Conservation (phyloP, 2,113 vertebrate genomes). For the Ptilorrhoa leucosticta region DNA sequence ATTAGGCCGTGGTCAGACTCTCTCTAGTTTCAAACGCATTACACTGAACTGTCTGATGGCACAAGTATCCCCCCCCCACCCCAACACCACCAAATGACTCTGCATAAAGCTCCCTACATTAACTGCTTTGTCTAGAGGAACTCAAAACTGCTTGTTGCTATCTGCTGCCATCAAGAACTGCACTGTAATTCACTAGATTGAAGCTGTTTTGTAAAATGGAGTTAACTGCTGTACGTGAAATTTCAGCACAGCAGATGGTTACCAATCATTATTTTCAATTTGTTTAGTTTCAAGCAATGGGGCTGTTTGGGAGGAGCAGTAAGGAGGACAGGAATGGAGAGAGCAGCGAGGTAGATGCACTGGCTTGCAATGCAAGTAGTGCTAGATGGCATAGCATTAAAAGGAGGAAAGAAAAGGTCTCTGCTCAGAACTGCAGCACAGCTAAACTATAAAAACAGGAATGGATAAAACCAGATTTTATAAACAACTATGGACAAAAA, state of each 20-base stretch:
- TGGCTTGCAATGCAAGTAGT: neutral
- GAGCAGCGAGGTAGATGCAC: neutral
- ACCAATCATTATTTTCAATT: constrained; percentile 79
- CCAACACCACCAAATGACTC: neutral
- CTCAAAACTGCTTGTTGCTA: constrained; percentile 63
- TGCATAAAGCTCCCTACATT: neutral
- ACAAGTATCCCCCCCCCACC: neutral
- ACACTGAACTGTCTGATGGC: neutral
- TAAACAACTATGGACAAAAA: neutral
- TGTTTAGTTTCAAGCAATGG: constrained; percentile 69
- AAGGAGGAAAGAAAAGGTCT: neutral
- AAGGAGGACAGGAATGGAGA: neutral
- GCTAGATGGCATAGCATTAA: neutral
- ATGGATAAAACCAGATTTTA: neutral
- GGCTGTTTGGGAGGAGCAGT: constrained; percentile 34
- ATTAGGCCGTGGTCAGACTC: neutral
- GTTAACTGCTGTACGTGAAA: constrained; percentile 77
- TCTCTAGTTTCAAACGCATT: constrained; percentile 4
- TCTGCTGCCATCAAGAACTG: constrained; percentile 67
- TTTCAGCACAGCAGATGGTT: constrained; percentile 78
- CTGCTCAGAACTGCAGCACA: neutral
- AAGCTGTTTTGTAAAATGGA: constrained; percentile 79
- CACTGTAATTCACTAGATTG: constrained; percentile 72
- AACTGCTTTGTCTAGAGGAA: constrained; percentile 66
- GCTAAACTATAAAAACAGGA: neutral